A percentile compares a stretch with the other conserved stretches of the same genome.
These are phyloP conservation scores for Coryphaenoides rupestris DNA, from an alignment of 2,113 vertebrate genomes.

Conservation along the genomic window DNA sequence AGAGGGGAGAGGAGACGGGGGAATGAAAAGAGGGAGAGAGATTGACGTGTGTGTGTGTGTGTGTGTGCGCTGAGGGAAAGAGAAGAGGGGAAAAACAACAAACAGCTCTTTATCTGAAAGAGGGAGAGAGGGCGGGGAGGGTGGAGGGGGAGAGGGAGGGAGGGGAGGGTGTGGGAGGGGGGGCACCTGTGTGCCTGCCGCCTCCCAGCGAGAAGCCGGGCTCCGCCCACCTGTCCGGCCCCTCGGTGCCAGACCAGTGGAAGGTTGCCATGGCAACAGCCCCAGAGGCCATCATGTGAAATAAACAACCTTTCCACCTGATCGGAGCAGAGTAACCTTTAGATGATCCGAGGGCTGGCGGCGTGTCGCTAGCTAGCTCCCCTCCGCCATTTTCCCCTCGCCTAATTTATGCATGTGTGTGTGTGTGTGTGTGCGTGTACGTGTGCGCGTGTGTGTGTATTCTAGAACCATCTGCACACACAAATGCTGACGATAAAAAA, in stretches of 20 bases:
- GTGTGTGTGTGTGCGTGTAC: too few relatives aligned
- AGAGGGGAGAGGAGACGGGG: constrained; percentile 54
- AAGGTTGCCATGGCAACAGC: constrained; percentile 60
- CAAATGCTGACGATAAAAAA: too few relatives aligned
- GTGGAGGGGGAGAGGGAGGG: constrained; percentile 63
- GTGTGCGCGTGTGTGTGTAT: too few relatives aligned
- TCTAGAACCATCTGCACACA: too few relatives aligned
- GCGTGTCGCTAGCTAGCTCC: too few relatives aligned
- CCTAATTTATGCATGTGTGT: too few relatives aligned
- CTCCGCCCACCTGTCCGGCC: constrained; percentile 54
- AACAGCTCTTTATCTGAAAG: constrained; percentile 66
- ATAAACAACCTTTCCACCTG: constrained; percentile 66
- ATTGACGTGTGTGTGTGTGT: constrained; percentile 57
- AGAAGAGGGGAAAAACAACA: constrained; percentile 56
- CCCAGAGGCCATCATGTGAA: constrained; percentile 46
- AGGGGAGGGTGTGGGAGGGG: constrained; percentile 62
- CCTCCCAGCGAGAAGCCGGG: constrained; percentile 52
- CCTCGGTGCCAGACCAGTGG: constrained; percentile 56
- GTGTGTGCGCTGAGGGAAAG: constrained; percentile 36
- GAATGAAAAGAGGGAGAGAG: constrained; percentile 64
- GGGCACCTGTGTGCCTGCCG: constrained; percentile 70
- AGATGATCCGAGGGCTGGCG: constrained; percentile 42
- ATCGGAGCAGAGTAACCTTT: constrained; percentile 59
- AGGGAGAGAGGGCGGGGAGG: constrained; percentile 60
- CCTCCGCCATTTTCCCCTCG: too few relatives aligned